Base-by-base conservation (phyloP, 2,888 invertebrate genomes). In the Spatulosminthurus flaviceps region DNA sequence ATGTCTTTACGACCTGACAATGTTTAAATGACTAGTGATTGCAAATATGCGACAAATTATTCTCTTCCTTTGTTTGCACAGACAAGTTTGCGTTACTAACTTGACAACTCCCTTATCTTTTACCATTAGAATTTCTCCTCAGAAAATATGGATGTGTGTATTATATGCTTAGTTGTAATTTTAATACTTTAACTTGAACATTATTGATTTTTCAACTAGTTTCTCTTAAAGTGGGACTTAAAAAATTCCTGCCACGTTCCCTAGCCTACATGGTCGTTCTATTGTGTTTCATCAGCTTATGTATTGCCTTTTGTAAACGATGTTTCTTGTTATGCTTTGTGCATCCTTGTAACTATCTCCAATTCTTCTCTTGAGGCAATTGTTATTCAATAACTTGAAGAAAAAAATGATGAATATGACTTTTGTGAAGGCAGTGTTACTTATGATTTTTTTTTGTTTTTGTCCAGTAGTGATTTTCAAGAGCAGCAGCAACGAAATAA, bases 401-500 rank as follows among this genome's bases (percentile, higher is more conserved):
- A 34, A 4, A 34, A 34, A 34, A 4, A 9, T 34, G n/a, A 72
- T 43, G 72, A 24, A 22, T 51, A 2, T 51, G 51, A 4, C 5
- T n/a, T 69, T 67, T 11, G 22, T 24, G 24, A 74, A 51, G 76
- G 66, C 28, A 67, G 67, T 69, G 41, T 67, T 71, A 24, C 19
- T 73, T 60, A 42, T 5, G 19, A 11, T 13, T 60, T 22, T 60
- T 78, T 61, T 60, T 72, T 72, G 7, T 61, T 19, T 78, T 72
- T 21, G 21, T 60, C 42, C 34, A 78, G 78, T 73, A 64, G 64
- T 41, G 72, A 72, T 41, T 75, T 75, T 64, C 75, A 75, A 75
- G 75, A 75, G 64, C 75, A 61, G 29, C 64, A 72, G 41, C 72
- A 72, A 26, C 78, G 78, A 0, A 78, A 72, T 51, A 71, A 34